Evolutionary conservation across 2,797 vertebrate species (phyloP).

Genomic region (Gymnothorax reevesii): DNA sequence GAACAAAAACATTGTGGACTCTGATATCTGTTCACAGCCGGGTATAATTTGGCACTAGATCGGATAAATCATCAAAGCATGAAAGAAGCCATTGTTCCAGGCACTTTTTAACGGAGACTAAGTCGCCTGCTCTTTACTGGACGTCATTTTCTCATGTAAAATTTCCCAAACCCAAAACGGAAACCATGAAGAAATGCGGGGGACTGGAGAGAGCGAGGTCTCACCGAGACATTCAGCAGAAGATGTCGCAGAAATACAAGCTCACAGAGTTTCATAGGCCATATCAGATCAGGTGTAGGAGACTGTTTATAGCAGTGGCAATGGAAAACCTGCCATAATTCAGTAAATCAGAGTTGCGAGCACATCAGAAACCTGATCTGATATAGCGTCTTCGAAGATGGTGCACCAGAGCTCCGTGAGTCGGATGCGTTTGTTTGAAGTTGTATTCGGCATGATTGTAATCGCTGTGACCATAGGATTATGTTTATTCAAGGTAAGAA

Average conservation of each 20-base stretch:
- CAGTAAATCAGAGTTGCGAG: background rate
- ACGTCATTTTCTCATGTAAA: background rate
- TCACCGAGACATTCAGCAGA: background rate
- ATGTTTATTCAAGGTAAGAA: slow-evolving; percentile 14
- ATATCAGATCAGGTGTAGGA: slow-evolving; percentile 15
- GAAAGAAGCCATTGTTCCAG: no score
- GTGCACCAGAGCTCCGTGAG: background rate
- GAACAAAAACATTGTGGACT: no score
- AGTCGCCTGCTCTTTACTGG: no score
- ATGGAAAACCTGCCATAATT: slow-evolving; percentile 6
- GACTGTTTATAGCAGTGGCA: background rate
- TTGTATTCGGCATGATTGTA: background rate
- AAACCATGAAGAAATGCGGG: background rate
- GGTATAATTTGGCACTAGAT: no score
- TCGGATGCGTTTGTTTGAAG: background rate
- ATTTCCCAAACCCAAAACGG: background rate
- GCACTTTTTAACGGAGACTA: no score
- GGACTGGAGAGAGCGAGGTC: background rate
- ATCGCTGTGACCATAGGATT: background rate
- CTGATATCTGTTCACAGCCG: no score
- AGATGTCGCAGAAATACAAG: background rate
- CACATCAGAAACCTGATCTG: background rate
- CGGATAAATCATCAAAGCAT: no score
- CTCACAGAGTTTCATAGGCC: background rate
- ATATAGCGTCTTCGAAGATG: background rate